These are phyloP conservation scores for Cordylochernes scorpioides DNA, from an alignment of 2,888 invertebrate species.

Conservation along the genomic window DNA sequence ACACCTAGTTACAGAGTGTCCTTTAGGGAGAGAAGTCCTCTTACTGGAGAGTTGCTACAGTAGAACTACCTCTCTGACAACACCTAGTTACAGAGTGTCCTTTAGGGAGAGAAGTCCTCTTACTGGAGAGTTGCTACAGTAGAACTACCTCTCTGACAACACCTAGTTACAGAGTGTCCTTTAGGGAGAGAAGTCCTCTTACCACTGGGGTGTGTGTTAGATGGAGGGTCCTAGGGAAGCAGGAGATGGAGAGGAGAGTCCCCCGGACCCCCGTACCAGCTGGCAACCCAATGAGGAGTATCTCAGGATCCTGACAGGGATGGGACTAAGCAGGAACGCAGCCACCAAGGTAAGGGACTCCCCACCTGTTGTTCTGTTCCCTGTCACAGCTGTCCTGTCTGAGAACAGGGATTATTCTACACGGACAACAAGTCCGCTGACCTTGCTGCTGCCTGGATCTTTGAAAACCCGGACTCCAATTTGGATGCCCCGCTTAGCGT, in stretches of 20 bases:
- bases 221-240: slow-evolving; percentile 11
- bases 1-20: too few species aligned
- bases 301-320: slow-evolving; percentile 21
- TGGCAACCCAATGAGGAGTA: slow-evolving; percentile 24
- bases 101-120: too few species aligned
- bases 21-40: too few species aligned
- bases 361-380: neutral
- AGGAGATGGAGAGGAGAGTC: slow-evolving; percentile 13
- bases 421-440: slow-evolving; percentile 30
- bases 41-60: too few species aligned
- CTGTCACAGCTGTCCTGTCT: neutral
- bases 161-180: too few species aligned
- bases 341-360: slow-evolving; percentile 17
- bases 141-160: too few species aligned
- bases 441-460: slow-evolving; percentile 29
- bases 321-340: slow-evolving; percentile 25
- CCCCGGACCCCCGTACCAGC: slow-evolving; percentile 5
- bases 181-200: too few species aligned
- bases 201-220: too few species aligned
- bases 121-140: too few species aligned
- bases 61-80: too few species aligned
- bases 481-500: slow-evolving; percentile 13
- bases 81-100: too few species aligned
- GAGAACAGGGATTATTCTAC: slow-evolving; percentile 27
- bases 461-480: slow-evolving; percentile 25